Base-by-base conservation (phyloP, 2,888 invertebrate genomes). In the Osedax frankpressi region DNA sequence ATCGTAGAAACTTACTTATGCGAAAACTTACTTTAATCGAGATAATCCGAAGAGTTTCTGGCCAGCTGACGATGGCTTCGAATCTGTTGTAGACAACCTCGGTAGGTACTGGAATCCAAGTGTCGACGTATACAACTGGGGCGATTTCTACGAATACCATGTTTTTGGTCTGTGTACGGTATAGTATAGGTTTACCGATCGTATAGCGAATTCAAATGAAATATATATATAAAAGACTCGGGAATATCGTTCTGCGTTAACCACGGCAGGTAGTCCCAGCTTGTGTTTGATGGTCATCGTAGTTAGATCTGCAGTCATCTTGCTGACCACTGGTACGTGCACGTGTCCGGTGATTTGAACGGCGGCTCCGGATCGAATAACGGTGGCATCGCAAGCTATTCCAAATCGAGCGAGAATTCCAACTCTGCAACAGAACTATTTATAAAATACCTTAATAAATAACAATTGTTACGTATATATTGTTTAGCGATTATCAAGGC, bases 351-450 rank as follows among this genome's bases (percentile, higher is more conserved):
- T 29, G 25, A 30, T 28, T 25, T 71, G 24, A 28, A 44, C 19
- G n/a, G 71, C 71, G 30, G 71, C 44, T 26, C 71, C 71, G 3
- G 59, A 30, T 2, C 44, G 59, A n/a, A 71, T 25, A 6, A 59
- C 19, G 59, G 44, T 59, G 30, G 59, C 44, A 28, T 71, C 44
- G 14, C 26, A 2, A 14, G 25, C 44, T 26, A 71, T 71, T 44
- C 44, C 44, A 19, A 44, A 44, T 11, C 11, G 6, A 11, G 11
- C 44, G 44, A 11, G 44, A 44, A 44, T 19, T 6, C 11, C 44
- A 19, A 44, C 19, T 6, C 44, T 44, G n/a, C n/a, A n/a, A n/a
- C n/a, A n/a, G n/a, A n/a, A n/a, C n/a, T n/a, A n/a, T n/a, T n/a
- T n/a, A n/a, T n/a, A n/a, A n/a, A n/a, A n/a, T n/a, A n/a, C n/a